A percentile compares a stretch with the other conserved stretches of the same genome.
phyloP scores from a whole-genome alignment of 2,797 vertebrate species.

The Poecilia gillii region DNA sequence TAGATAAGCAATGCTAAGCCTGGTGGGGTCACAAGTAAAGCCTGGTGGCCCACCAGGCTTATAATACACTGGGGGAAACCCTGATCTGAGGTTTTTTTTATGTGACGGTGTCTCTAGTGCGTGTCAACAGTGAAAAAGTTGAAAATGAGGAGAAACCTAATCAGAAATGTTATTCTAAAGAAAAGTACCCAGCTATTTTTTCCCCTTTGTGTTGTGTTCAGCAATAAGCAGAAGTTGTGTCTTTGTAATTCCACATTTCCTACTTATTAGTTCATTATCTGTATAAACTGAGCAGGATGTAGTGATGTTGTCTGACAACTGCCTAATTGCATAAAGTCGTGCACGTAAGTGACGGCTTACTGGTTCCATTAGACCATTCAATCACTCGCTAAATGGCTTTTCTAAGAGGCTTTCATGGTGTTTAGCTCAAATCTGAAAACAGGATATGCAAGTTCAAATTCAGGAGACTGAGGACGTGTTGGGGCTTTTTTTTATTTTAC shows the following conservation, averaged over 20 bases:
- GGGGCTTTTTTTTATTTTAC: constrained; percentile 12
- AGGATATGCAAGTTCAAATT: constrained; percentile 14
- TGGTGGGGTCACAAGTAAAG: too few relatives aligned
- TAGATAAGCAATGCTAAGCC: too few relatives aligned
- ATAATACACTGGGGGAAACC: too few relatives aligned
- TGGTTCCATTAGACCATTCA: constrained; percentile 46
- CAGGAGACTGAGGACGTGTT: constrained; percentile 4
- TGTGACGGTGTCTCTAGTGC: background rate
- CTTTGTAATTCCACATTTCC: constrained; percentile 19
- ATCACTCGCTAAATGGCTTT: constrained; percentile 45
- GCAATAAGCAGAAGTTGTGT: background rate
- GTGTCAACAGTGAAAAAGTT: background rate
- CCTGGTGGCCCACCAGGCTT: too few relatives aligned
- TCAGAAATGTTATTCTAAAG: background rate
- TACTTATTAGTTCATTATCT: constrained; percentile 18
- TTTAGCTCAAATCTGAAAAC: constrained; percentile 40
- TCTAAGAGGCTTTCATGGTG: constrained; percentile 54
- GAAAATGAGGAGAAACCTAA: background rate
- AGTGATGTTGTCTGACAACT: constrained; percentile 51
- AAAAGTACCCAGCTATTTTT: background rate
- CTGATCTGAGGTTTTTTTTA: background rate
- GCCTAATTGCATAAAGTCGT: constrained; percentile 40
- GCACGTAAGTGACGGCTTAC: constrained; percentile 30
- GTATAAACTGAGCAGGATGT: constrained; percentile 9
- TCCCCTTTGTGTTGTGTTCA: background rate